Conservation (phyloP, 2,113 vertebrate genomes). For the Seriola dumerili region DNA sequence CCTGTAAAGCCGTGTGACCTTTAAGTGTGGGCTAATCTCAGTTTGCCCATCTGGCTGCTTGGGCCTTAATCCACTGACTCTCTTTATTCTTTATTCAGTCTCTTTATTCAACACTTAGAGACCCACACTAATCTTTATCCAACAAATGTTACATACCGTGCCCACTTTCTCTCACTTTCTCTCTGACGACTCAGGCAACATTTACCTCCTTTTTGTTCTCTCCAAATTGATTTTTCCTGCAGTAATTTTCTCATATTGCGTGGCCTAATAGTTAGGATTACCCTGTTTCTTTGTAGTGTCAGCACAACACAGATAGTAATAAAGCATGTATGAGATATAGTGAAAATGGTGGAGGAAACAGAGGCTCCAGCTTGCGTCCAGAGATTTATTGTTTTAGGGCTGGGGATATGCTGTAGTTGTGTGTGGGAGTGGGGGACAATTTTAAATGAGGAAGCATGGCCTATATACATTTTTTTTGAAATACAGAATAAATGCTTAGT, state of each 20-base stretch:
- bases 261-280: slow-evolving; percentile 7
- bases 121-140: slow-evolving; percentile 61
- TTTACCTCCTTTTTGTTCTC: not conserved
- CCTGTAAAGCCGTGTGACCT: slow-evolving; percentile 62
- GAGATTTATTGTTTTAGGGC: slow-evolving; percentile 22
- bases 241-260: slow-evolving; percentile 22
- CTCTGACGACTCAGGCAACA: slow-evolving; percentile 1
- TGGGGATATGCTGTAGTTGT: not conserved
- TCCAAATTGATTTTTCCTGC: slow-evolving; percentile 25
- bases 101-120: slow-evolving; percentile 71
- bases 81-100: slow-evolving; percentile 71
- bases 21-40: slow-evolving; percentile 72
- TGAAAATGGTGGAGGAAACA: slow-evolving; percentile 17
- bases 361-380: slow-evolving; percentile 2
- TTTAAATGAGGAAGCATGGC: slow-evolving; percentile 22
- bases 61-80: slow-evolving; percentile 74
- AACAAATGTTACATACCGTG: slow-evolving; percentile 51
- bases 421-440: not conserved
- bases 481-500: not conserved
- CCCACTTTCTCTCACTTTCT: not conserved
- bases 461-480: too few relatives aligned
- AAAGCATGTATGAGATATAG: not conserved
- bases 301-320: slow-evolving; percentile 17
- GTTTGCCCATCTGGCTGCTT: slow-evolving; percentile 60
- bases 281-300: not conserved